Evolutionary conservation across 2,888 invertebrate genomes (phyloP).

Genomic region (Blastobasis adustella): DNA sequence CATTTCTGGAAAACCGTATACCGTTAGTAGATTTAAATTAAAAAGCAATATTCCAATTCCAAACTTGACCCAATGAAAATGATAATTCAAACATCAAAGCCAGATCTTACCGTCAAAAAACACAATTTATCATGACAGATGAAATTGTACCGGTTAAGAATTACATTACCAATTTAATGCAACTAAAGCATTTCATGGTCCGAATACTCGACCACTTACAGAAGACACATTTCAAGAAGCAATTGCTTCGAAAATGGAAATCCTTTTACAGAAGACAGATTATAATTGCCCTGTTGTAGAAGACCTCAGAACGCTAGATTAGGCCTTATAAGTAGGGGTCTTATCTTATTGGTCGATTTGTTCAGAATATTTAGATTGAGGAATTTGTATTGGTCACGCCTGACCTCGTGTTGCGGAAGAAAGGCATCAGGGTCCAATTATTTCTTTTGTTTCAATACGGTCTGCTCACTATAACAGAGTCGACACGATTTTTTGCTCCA

Average conservation of each 20-base stretch:
- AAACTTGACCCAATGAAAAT: slow-evolving; percentile 3
- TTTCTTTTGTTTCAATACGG: slow-evolving; percentile 53
- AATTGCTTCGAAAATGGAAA: slow-evolving; percentile 14
- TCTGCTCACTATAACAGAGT: slow-evolving; percentile 25
- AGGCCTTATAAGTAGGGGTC: slow-evolving; percentile 18
- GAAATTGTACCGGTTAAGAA: slow-evolving; percentile 17
- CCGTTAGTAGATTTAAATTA: too few relatives aligned
- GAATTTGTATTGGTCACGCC: slow-evolving; percentile 59
- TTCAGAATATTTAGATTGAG: slow-evolving; percentile 35
- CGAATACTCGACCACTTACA: slow-evolving; percentile 25
- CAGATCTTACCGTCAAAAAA: slow-evolving; percentile 14
- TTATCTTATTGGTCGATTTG: slow-evolving; percentile 20
- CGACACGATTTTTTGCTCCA: slow-evolving; percentile 41
- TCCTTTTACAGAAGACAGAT: slow-evolving; percentile 7
- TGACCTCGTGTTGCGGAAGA: slow-evolving; percentile 67
- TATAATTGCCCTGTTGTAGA: slow-evolving; percentile 10
- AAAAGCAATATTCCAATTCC: too few relatives aligned
- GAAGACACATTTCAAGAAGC: slow-evolving; percentile 11
- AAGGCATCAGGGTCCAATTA: slow-evolving; percentile 52
- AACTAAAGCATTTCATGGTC: slow-evolving; percentile 41
- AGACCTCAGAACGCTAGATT: slow-evolving; percentile 4
- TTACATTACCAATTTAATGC: slow-evolving; percentile 35
- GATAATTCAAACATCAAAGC: neutral
- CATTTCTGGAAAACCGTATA: too few relatives aligned
- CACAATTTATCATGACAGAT: slow-evolving; percentile 18